These are phyloP conservation scores for Saxidomus purpurata DNA, from an alignment of 1,140 invertebrate species.

Conservation along the genomic window DNA sequence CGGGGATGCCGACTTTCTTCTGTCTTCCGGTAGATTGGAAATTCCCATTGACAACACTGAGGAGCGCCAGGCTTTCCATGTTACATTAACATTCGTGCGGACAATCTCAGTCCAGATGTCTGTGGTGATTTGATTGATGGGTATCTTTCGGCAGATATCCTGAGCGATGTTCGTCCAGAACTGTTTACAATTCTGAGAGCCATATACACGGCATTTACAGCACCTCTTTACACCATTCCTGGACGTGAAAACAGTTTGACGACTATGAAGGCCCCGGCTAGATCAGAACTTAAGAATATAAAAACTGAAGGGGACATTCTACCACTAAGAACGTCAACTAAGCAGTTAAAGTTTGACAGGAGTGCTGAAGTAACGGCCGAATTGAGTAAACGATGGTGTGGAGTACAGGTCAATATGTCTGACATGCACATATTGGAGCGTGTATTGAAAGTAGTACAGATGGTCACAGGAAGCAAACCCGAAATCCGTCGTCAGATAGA, in stretches of 20 bases:
- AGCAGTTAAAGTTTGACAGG: not conserved
- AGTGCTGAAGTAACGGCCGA: not conserved
- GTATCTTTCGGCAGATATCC: conserved; percentile 40
- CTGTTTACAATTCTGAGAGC: conserved; percentile 39
- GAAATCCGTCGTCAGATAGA: conserved; percentile 2
- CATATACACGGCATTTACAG: conserved; percentile 12
- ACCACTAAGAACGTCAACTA: not conserved
- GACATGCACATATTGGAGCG: conserved; percentile 19
- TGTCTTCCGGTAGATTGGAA: conserved; percentile 38
- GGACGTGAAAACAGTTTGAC: conserved; percentile 24
- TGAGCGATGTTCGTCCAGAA: conserved; percentile 31
- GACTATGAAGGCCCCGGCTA: not conserved
- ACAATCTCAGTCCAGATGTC: not conserved
- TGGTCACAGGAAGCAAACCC: conserved; percentile 8
- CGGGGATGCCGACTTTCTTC: conserved; percentile 45
- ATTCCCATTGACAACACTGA: conserved; percentile 32
- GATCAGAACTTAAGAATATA: conserved; percentile 22
- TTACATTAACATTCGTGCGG: conserved; percentile 16
- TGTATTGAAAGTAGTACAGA: conserved; percentile 5
- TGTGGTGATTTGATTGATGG: conserved; percentile 20
- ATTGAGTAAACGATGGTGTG: conserved; percentile 10
- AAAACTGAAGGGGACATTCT: conserved; percentile 3
- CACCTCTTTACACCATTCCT: conserved; percentile 9
- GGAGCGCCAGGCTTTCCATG: not conserved
- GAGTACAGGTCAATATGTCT: not conserved